Evolutionary conservation across 2,888 invertebrate genomes (phyloP).

Genomic region (Rhagonycha fulva): DNA sequence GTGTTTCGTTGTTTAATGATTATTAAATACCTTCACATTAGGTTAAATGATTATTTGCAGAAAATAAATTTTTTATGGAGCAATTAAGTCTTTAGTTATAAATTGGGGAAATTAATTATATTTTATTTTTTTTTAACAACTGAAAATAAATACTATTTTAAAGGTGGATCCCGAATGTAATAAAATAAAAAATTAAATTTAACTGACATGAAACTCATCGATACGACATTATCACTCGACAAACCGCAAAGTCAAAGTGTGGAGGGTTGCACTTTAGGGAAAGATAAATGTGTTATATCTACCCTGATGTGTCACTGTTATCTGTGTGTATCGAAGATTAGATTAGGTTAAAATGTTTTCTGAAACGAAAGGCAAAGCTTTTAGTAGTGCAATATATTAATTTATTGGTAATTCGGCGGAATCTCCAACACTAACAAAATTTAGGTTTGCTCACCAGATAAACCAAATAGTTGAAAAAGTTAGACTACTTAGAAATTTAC

Average conservation of each 20-base stretch:
- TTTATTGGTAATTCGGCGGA: not conserved
- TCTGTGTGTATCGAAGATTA: constrained; percentile 27
- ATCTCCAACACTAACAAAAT: not conserved
- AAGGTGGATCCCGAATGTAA: not conserved
- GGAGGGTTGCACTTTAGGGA: constrained; percentile 16
- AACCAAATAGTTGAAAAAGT: no score
- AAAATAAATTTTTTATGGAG: not conserved
- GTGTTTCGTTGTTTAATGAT: not conserved
- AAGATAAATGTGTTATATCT: constrained; percentile 19
- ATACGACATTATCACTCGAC: constrained; percentile 16
- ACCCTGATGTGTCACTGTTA: constrained; percentile 20
- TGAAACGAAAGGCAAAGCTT: constrained; percentile 8
- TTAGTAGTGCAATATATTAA: not conserved
- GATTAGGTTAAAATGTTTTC: constrained; percentile 25
- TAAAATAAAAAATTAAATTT: not conserved
- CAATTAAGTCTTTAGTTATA: not conserved
- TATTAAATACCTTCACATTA: not conserved
- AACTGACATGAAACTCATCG: constrained; percentile 4
- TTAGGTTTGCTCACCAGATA: not conserved
- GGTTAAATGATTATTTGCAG: not conserved
- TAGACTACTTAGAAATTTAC: no score
- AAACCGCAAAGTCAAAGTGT: constrained; percentile 14
- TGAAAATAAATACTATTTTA: not conserved
- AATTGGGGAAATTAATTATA: not conserved
- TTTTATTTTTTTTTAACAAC: not conserved